Evolutionary conservation across 2,797 vertebrate species (phyloP).

Genomic region (Acomys russatus): DNA sequence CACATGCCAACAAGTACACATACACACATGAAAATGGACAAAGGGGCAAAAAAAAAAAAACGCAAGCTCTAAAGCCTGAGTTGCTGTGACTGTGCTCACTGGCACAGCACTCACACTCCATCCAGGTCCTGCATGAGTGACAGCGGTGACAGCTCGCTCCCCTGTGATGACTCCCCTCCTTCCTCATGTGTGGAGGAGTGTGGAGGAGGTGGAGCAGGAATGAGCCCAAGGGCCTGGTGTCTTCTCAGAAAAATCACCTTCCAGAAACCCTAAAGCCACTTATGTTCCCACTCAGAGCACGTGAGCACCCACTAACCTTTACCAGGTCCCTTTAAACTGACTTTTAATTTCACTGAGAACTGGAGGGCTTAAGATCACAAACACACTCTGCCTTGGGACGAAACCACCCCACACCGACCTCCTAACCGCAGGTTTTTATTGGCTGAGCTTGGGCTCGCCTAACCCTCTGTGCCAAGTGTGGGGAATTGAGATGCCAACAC

Average conservation of each 20-base stretch:
- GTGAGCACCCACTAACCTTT: neutral
- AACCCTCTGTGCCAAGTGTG: neutral
- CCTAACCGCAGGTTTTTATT: neutral
- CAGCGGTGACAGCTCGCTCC: accelerated
- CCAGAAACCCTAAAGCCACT: neutral
- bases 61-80: neutral
- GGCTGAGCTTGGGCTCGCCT: neutral
- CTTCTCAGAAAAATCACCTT: neutral
- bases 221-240: neutral
- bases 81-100: neutral
- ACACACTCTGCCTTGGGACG: neutral
- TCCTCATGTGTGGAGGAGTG: too few species aligned
- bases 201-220: neutral
- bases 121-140: neutral
- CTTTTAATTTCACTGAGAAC: neutral
- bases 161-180: neutral
- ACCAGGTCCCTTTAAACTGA: neutral
- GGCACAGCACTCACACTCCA: neutral
- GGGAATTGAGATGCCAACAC: neutral
- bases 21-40: neutral
- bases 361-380: neutral
- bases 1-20: neutral
- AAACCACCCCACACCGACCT: neutral
- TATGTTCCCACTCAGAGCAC: neutral
- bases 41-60: neutral